Evolutionary conservation across 2,113 vertebrate species (phyloP).

Genomic region (Anguilla rostrata): DNA sequence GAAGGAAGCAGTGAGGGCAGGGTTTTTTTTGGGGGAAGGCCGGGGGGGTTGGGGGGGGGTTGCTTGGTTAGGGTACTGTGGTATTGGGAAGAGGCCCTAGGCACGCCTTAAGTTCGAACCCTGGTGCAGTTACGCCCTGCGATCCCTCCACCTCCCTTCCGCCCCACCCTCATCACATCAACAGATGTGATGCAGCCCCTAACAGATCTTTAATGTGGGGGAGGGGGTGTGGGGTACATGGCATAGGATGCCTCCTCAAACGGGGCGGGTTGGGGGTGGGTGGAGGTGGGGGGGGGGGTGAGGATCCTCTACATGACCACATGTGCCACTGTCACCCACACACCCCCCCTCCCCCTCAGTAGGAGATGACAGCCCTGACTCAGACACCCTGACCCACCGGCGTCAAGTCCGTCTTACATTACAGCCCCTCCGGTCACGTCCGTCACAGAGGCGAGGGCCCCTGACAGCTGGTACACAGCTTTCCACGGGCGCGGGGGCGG

Average conservation of each 20-base stretch:
- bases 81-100: constrained; percentile 75
- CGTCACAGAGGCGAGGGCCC: constrained; percentile 19
- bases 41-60: too few species aligned
- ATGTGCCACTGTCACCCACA: not conserved
- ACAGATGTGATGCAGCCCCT: too few species aligned
- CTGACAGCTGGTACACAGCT: constrained; percentile 47
- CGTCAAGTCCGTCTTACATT: constrained; percentile 26
- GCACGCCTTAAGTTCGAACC: constrained; percentile 72
- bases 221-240: too few species aligned
- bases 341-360: not conserved
- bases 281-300: not conserved
- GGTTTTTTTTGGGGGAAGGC: constrained; percentile 44
- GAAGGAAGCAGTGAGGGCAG: constrained; percentile 15
- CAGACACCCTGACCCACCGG: constrained; percentile 22
- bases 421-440: constrained; percentile 15
- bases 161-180: too few species aligned
- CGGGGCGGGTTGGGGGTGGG: constrained; percentile 3
- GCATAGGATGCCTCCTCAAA: constrained; percentile 28
- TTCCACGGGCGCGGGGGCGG: constrained; percentile 36
- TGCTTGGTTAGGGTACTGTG: constrained; percentile 36
- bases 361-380: constrained; percentile 19
- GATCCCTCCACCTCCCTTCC: too few species aligned
- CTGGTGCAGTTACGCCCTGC: constrained; percentile 39
- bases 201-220: too few species aligned
- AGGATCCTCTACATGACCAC: not conserved